Evolutionary conservation across 2,797 vertebrate species (phyloP), one percentile per base, ranked within the genome.

Genomic region (Allobates femoralis): DNA sequence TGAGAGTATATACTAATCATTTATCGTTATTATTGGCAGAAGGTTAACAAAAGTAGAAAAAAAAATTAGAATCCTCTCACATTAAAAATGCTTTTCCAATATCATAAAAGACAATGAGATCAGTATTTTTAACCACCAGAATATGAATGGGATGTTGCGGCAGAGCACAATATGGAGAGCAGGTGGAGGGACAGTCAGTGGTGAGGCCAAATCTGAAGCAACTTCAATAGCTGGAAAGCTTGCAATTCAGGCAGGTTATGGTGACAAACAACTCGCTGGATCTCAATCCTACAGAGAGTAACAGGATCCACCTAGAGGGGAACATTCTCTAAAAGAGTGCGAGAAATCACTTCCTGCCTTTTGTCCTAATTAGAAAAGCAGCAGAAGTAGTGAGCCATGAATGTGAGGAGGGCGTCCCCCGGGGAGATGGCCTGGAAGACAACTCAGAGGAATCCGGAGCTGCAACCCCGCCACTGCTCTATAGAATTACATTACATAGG

Each of bases 361-460:
- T 87, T 84, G 82, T 87, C 56, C 77, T 34, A 79, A 84, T 79
- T 81, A 85, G 76, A 87, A 84, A 81, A 87, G 62, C 86, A 86
- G 85, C 62, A 69, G 32, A 79, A 79, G 64, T 46, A 79, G 8
- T 71, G 73, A 82, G 69, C 69, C 73, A 71, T 83, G 55, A 86
- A 82, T 77, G 60, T 86, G 85, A 69, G 71, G 69, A 14, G 41
- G 28, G 58, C 30, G 71, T 71, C 85, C 80, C 85, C n/a, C 64
- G 16, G 80, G 80, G 74, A 67, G 66, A 80, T 53, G 41, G n/a
- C 55, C 73, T 55, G 46, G 11, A 81, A 86, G 41, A 81, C 55
- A 75, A 73, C 64, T 76, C 23, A 37, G 21, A 41, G 41, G 28
- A 77, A 79, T 73, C 34, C 34, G 3, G 26, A 19, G 53, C 64